A percentile compares a stretch with the other conserved stretches of the same genome.
Conservation (phyloP, 53 echinoderm and acorn worm species). For the Zoroaster sp. region DNA sequence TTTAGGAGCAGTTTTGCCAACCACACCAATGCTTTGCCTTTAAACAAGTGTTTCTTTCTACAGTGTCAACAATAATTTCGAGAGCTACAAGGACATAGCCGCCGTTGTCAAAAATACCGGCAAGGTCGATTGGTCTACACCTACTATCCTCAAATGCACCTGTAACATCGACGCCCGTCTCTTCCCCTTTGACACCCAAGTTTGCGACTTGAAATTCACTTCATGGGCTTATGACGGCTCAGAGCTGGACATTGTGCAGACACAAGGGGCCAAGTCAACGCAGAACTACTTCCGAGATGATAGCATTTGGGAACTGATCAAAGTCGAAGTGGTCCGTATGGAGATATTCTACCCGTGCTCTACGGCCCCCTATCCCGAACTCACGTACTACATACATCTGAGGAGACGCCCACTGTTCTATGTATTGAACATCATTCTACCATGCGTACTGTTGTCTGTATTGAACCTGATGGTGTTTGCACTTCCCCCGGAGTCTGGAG, state of each 20-base stretch:
- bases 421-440: slow-evolving; percentile 24
- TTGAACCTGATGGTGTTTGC: slow-evolving; percentile 41
- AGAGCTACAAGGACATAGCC: slow-evolving; percentile 16
- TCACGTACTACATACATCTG: neutral
- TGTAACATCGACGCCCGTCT: neutral
- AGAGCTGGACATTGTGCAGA: neutral
- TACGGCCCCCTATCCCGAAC: neutral
- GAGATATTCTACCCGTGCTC: neutral
- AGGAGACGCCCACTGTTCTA: slow-evolving; percentile 8
- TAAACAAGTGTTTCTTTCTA: too few relatives aligned
- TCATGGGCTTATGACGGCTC: neutral
- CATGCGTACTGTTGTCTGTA: slow-evolving; percentile 24
- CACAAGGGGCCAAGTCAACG: neutral
- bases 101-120: neutral
- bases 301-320: neutral
- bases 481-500: slow-evolving; percentile 55
- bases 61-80: slow-evolving; percentile 1
- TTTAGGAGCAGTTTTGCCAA: too few relatives aligned
- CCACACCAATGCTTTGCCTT: too few relatives aligned
- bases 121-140: neutral
- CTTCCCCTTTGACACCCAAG: slow-evolving; percentile 17
- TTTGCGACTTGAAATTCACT: neutral
- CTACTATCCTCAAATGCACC: neutral
- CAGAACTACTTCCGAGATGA: neutral
- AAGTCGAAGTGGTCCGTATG: neutral